Conservation (phyloP, 2,113 vertebrate genomes). For the Perccottus glenii region DNA sequence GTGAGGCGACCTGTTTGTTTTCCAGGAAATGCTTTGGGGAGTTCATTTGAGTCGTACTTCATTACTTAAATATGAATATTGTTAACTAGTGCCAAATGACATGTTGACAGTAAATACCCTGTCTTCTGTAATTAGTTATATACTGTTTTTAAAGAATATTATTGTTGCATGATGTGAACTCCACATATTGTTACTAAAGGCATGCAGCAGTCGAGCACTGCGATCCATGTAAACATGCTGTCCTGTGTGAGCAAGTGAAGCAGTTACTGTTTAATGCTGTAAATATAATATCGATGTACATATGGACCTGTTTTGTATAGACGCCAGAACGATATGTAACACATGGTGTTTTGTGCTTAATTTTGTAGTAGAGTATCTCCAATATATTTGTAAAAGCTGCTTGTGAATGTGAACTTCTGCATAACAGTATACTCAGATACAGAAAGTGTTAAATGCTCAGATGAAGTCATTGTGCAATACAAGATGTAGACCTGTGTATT, state of each 20-base stretch:
- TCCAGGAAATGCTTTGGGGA: too few relatives aligned
- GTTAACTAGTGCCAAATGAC: too few relatives aligned
- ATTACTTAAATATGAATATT: too few relatives aligned
- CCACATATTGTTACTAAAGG: slow-evolving; percentile 24
- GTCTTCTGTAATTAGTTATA: too few relatives aligned
- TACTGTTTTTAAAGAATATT: neutral
- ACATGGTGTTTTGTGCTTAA: slow-evolving; percentile 43
- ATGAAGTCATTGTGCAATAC: slow-evolving; percentile 50
- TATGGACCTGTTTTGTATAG: slow-evolving; percentile 61
- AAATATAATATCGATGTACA: slow-evolving; percentile 54
- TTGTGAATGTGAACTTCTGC: slow-evolving; percentile 63
- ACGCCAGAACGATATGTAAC: slow-evolving; percentile 22
- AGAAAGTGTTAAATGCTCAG: slow-evolving; percentile 32
- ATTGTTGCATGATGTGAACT: slow-evolving; percentile 58
- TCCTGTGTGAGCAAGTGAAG: neutral
- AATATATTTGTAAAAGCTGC: slow-evolving; percentile 35
- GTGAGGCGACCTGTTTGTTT: too few relatives aligned
- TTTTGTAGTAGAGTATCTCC: slow-evolving; percentile 42
- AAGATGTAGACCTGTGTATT: slow-evolving; percentile 56
- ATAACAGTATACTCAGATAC: slow-evolving; percentile 38
- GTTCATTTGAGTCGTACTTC: too few relatives aligned
- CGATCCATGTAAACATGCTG: slow-evolving; percentile 59
- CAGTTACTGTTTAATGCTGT: slow-evolving; percentile 30
- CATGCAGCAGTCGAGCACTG: slow-evolving; percentile 51
- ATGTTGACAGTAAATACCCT: too few relatives aligned